Percentiles rank a stretch among this genome's conserved stretches.
Conservation (phyloP, 2,888 invertebrate species). For the Actias luna region DNA sequence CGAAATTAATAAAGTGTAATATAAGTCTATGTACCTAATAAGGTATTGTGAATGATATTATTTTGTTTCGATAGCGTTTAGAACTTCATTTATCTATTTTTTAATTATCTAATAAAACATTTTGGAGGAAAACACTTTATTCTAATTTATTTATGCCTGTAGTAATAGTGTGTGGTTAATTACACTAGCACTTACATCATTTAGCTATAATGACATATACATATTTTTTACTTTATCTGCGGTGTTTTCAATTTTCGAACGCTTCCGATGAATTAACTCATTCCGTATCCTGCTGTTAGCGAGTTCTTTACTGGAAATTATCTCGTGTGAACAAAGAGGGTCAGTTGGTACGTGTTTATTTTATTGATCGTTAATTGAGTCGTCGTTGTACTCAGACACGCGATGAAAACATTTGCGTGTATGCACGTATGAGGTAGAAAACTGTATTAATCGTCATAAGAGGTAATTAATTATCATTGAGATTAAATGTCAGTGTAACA, state of each 20-base stretch:
- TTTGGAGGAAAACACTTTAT: too few relatives aligned
- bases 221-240: background rate
- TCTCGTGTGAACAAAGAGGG: background rate
- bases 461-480: conserved; percentile 27
- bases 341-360: conserved; percentile 34
- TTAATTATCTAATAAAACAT: too few relatives aligned
- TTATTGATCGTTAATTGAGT: conserved; percentile 39
- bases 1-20: too few relatives aligned
- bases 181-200: too few relatives aligned
- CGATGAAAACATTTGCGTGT: conserved; percentile 49
- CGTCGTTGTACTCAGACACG: conserved; percentile 30
- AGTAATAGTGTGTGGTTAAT: background rate
- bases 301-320: background rate
- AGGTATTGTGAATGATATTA: too few relatives aligned
- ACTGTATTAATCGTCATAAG: conserved; percentile 27
- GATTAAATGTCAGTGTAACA: conserved; percentile 14
- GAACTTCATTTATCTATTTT: too few relatives aligned
- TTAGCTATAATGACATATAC: too few relatives aligned
- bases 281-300: background rate
- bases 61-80: too few relatives aligned
- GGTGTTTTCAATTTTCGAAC: background rate
- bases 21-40: too few relatives aligned
- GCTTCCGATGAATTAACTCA: background rate
- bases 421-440: conserved; percentile 43
- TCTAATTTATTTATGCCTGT: too few relatives aligned